phyloP scores from a whole-genome alignment of 1,140 invertebrate species.

The Bombus cullumanus region DNA sequence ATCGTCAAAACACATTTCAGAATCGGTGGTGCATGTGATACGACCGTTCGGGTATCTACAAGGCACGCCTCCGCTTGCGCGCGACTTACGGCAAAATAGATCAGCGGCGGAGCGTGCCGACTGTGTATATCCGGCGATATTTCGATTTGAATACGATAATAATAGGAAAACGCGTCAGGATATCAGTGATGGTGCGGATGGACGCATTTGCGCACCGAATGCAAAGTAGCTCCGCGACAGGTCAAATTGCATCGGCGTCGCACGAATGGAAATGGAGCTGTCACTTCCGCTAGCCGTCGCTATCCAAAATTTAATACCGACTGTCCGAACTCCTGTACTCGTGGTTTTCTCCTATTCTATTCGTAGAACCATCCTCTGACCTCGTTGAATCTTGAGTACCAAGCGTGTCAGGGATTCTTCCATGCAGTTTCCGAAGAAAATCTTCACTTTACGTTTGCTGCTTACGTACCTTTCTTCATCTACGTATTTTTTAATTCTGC shows the following conservation, averaged over 20 bases:
- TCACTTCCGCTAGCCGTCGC: conserved; percentile 13
- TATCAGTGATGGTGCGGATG: conserved; percentile 13
- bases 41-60: not conserved
- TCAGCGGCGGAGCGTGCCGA: not conserved
- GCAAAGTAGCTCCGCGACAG: conserved; percentile 24
- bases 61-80: not conserved
- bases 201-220: conserved; percentile 17
- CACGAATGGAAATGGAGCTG: conserved; percentile 51
- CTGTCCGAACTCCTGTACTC: not conserved
- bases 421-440: too few species aligned
- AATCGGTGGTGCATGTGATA: not conserved
- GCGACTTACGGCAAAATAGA: conserved; percentile 20
- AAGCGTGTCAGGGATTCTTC: too few species aligned
- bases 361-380: not conserved
- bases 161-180: conserved; percentile 30
- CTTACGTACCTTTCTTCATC: too few species aligned
- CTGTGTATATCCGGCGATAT: conserved; percentile 33
- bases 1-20: not conserved
- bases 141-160: conserved; percentile 71
- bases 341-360: not conserved
- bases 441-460: too few species aligned
- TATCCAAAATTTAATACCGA: conserved; percentile 48
- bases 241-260: conserved; percentile 38
- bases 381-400: not conserved
- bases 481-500: too few species aligned